These are phyloP conservation scores for Sinosuthora webbiana DNA, from an alignment of 2,113 vertebrate genomes.

Conservation along the genomic window DNA sequence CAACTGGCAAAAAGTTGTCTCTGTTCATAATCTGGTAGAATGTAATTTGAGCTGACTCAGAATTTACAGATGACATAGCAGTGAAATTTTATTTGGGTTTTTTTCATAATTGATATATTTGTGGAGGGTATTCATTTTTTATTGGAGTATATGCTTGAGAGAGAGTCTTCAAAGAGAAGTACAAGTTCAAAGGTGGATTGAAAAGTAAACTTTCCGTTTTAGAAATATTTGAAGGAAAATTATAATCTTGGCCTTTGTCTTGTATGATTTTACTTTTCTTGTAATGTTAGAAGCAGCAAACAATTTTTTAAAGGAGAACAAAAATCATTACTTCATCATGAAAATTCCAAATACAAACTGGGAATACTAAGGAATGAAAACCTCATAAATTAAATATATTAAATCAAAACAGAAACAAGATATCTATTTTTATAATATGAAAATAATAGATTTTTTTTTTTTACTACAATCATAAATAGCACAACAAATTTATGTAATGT, in stretches of 20 bases:
- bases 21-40: not conserved
- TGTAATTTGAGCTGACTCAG: not conserved
- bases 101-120: not conserved
- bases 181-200: not conserved
- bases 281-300: not conserved
- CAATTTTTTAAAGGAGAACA: not conserved
- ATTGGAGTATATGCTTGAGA: not conserved
- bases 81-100: not conserved
- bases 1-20: not conserved
- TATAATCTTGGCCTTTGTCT: not conserved
- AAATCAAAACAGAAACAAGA: not conserved
- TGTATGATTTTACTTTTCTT: not conserved
- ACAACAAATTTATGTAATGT: not conserved
- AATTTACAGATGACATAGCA: not conserved
- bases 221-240: not conserved
- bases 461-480: not conserved
- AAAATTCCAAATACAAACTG: not conserved
- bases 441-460: not conserved
- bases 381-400: not conserved
- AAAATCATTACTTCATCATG: not conserved
- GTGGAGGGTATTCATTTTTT: not conserved
- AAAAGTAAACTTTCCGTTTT: not conserved
- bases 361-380: not conserved
- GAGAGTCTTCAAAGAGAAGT: not conserved
- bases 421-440: not conserved